Conservation (phyloP, 2,888 invertebrate species). For the Helleia helle region DNA sequence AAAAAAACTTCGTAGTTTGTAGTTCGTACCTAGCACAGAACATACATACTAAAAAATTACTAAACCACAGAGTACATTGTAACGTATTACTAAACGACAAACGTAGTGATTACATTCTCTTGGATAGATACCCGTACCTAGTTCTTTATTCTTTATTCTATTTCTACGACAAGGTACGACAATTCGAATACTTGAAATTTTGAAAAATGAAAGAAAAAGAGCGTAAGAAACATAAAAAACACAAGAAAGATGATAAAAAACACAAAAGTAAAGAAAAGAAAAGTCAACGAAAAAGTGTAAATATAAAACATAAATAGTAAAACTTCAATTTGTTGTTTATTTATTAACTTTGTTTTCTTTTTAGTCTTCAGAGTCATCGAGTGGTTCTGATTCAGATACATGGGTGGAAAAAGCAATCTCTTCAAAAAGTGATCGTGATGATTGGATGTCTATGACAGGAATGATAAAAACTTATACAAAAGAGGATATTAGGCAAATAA, state of each 20-base stretch:
- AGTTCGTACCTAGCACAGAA: too few species aligned
- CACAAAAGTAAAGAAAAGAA: constrained; percentile 36
- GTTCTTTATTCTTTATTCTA: too few species aligned
- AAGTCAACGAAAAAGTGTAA: constrained; percentile 32
- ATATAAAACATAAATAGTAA: too few species aligned
- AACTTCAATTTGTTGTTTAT: constrained; percentile 2
- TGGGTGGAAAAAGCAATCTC: constrained; percentile 75
- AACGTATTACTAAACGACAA: too few species aligned
- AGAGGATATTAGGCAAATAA: constrained; percentile 58
- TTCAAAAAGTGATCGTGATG: constrained; percentile 69
- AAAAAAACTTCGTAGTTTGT: too few species aligned
- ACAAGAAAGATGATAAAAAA: constrained; percentile 32
- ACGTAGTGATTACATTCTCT: too few species aligned
- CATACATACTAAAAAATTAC: too few species aligned
- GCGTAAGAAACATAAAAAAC: constrained; percentile 40
- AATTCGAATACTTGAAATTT: too few species aligned
- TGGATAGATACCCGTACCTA: too few species aligned
- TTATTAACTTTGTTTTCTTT: constrained; percentile 8
- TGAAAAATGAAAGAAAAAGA: constrained; percentile 46
- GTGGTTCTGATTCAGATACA: constrained; percentile 55
- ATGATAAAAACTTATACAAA: constrained; percentile 58
- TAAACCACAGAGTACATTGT: too few species aligned
- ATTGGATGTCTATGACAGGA: constrained; percentile 85
- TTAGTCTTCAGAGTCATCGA: constrained; percentile 43
- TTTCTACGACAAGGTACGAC: too few species aligned